phyloP scores from a whole-genome alignment of 2,113 vertebrate genomes.

The Canis aureus region DNA sequence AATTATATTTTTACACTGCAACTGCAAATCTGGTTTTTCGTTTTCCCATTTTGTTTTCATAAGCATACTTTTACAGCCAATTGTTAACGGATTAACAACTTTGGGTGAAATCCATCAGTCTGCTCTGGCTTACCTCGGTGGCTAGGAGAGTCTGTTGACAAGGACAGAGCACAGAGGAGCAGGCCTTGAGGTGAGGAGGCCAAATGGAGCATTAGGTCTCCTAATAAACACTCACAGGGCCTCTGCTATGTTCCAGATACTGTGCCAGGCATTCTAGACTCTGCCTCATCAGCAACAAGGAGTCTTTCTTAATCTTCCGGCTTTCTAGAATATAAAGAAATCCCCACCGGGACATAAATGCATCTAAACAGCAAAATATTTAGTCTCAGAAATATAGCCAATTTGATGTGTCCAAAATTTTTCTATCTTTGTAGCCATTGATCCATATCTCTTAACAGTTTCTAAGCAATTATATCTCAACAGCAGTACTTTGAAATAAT shows the following conservation, averaged over 20 bases:
- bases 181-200: not conserved
- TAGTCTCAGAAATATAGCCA: conserved; percentile 22
- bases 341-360: not conserved
- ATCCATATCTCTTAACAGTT: not conserved
- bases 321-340: conserved; percentile 52
- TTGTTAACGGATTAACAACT: conserved; percentile 79
- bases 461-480: not conserved
- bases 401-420: not conserved
- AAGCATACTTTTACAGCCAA: conserved; percentile 72
- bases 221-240: not conserved
- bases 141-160: conserved; percentile 46
- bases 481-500: conserved; percentile 11
- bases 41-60: conserved; percentile 67
- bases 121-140: conserved; percentile 53
- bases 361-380: conserved; percentile 29
- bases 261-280: not conserved
- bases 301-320: conserved; percentile 48
- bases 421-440: not conserved
- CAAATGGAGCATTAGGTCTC: conserved; percentile 10
- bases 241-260: not conserved
- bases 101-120: conserved; percentile 71
- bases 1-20: conserved; percentile 72
- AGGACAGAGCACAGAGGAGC: conserved; percentile 41
- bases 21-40: conserved; percentile 73
- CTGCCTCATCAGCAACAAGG: not conserved